Evolutionary conservation across 2,113 vertebrate species (phyloP), one percentile per base, ranked within the genome.

Genomic region (Zosterops japonicus): DNA sequence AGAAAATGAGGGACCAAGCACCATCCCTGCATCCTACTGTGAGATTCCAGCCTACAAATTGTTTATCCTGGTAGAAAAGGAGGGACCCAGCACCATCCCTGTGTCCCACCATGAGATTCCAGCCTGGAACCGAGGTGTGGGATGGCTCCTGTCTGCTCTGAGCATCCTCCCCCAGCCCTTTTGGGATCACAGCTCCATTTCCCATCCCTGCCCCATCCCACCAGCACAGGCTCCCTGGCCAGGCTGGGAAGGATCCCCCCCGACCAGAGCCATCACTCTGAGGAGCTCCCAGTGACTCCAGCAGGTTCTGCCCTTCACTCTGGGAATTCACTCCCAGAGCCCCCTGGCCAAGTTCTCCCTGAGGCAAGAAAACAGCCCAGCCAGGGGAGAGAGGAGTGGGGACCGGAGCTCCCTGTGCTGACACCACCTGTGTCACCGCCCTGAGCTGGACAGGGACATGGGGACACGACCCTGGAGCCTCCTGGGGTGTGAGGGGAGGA

Each of bases 331-430:
- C 2, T 28, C 42, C 83, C 85, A 69, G 31, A 87, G 57, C 41
- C 24, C 39, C 6, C 42, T 20, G 18, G 24, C 44, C 21, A n/a
- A 86, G 6, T 0, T 33, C 23, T 76, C 50, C 56, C 82, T 0
- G 1, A 39, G 47, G 60, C 16, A 49, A 11, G 75, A 5, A 84
- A 87, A 33, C 55, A 46, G 11, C 44, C 29, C 49, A 4, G 19
- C 35, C 33, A 2, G 8, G 63, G 41, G 65, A 39, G 39, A 39
- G 23, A 63, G 15, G 2, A 31, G 35, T 1, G 0, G 44, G 11
- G 39, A 4, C 23, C 46, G 0, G 2, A 21, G 20, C 2, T 39
- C 35, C 11, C 87, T 4, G 35, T 0, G 0, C 2, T 3, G 71
- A 4, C 86, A 18, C 0, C 5, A 19, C 11, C 59, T 3, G 27